These are phyloP conservation scores for Acromyrmex heyeri DNA, from an alignment of 1,140 invertebrate species.

Conservation along the genomic window DNA sequence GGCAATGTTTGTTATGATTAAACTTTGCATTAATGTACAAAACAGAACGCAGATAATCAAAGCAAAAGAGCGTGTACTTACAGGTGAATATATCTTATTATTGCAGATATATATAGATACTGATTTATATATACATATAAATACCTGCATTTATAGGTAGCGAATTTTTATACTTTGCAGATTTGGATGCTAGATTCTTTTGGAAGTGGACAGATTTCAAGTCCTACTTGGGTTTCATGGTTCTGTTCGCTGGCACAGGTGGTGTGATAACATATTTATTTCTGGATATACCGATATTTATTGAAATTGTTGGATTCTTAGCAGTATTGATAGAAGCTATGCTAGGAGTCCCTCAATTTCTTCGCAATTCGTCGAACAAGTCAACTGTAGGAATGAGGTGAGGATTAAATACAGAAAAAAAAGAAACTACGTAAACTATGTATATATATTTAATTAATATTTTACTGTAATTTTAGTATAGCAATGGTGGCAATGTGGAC, in stretches of 20 bases:
- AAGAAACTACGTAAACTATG: not conserved
- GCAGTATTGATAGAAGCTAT: constrained; percentile 98
- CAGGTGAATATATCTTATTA: constrained; percentile 89
- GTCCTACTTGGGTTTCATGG: constrained; percentile 97
- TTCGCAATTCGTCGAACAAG: constrained; percentile 95
- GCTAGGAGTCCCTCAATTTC: constrained; percentile 97
- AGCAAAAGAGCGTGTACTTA: constrained; percentile 93
- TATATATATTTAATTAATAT: not conserved
- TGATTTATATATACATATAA: not conserved
- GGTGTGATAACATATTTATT: constrained; percentile 96
- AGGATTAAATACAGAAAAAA: constrained; percentile 32
- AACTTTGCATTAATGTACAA: constrained; percentile 96
- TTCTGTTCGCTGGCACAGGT: constrained; percentile 93
- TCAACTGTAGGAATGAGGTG: constrained; percentile 99
- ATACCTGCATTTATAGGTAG: constrained; percentile 28
- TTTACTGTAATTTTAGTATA: constrained; percentile 88
- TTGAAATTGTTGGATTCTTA: constrained; percentile 96
- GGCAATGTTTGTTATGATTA: constrained; percentile 98
- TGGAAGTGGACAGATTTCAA: constrained; percentile 99
- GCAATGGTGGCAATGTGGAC: constrained; percentile 99
- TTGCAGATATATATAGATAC: not conserved
- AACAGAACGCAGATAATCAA: constrained; percentile 94
- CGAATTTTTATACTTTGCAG: constrained; percentile 87
- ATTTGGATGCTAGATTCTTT: constrained; percentile 96
- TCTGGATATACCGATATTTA: constrained; percentile 92